These are phyloP conservation scores for Gallinago undulata DNA, from an alignment of 2,113 vertebrate species.

Conservation along the genomic window DNA sequence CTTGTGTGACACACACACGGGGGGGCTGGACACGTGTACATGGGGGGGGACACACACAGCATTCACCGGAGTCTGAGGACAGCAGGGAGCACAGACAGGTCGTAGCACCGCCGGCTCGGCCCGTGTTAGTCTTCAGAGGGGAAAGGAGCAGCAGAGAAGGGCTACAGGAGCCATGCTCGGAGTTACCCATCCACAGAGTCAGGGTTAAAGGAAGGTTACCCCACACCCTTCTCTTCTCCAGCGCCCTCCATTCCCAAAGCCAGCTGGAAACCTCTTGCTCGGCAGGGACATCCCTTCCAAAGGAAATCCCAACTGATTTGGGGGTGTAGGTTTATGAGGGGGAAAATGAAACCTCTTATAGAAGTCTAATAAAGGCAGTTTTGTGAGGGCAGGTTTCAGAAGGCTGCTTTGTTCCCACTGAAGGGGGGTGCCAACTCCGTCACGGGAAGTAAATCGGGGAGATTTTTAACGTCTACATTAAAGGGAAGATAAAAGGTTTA, in stretches of 20 bases:
- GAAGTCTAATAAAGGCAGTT: neutral
- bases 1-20: neutral
- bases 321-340: neutral
- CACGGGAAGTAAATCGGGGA: fast-evolving
- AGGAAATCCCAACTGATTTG: neutral
- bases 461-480: neutral
- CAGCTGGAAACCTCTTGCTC: neutral
- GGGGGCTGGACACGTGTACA: neutral
- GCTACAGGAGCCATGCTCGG: neutral
- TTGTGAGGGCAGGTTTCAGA: neutral
- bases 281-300: neutral
- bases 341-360: neutral
- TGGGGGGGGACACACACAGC: neutral
- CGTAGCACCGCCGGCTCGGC: neutral
- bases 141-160: neutral
- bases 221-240: neutral
- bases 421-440: neutral
- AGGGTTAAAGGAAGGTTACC: neutral
- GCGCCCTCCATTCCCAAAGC: neutral
- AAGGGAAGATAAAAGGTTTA: neutral
- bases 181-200: neutral
- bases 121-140: neutral
- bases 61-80: neutral
- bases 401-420: neutral
- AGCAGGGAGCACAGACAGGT: neutral